Percentiles rank a stretch among this genome's conserved stretches.
Conservation (phyloP, 2,797 vertebrate species). For the Macropus fuliginosus region DNA sequence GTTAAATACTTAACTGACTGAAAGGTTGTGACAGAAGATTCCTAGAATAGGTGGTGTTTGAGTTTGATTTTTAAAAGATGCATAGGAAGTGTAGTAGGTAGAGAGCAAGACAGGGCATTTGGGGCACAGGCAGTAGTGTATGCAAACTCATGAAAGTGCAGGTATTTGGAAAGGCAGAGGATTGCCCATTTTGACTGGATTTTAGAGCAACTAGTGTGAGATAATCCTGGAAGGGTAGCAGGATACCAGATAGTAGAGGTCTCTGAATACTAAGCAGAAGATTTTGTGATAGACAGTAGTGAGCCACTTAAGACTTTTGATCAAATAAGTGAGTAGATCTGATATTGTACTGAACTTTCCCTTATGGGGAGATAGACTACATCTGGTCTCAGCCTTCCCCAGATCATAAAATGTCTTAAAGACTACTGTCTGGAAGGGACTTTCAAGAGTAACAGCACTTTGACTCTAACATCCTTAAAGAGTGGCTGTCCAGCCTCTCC, state of each 20-base stretch:
- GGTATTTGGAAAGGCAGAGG: background rate
- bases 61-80: background rate
- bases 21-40: background rate
- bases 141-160: background rate
- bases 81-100: background rate
- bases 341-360: slow-evolving; percentile 3
- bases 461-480: background rate
- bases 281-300: background rate
- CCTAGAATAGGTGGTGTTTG: background rate
- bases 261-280: background rate
- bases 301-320: background rate
- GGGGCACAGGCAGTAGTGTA: background rate
- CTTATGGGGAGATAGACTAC: background rate
- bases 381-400: background rate
- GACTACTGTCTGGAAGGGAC: background rate
- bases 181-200: background rate
- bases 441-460: background rate
- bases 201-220: background rate
- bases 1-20: background rate
- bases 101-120: background rate
- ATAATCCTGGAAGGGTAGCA: background rate
- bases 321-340: background rate
- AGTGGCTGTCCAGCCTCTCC: background rate
- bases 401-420: background rate
- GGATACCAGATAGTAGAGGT: background rate